phyloP scores from a whole-genome alignment of 2,888 invertebrate genomes.

The Nomada fucata region DNA sequence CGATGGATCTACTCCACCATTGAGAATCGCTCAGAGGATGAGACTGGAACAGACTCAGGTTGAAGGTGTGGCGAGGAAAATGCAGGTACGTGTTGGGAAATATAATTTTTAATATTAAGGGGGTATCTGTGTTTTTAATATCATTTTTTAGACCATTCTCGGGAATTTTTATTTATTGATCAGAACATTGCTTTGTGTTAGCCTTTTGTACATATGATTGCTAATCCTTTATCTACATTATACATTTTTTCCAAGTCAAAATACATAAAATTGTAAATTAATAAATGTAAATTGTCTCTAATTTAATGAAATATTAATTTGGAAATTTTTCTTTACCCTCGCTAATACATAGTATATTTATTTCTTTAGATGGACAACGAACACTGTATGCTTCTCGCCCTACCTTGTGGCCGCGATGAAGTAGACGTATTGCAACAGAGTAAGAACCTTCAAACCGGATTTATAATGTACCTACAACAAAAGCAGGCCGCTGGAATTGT shows the following conservation, averaged over 20 bases:
- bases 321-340: neutral
- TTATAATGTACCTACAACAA: constrained; percentile 97
- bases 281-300: no score
- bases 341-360: neutral
- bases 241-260: no score
- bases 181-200: no score
- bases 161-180: no score
- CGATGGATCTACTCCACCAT: constrained; percentile 93
- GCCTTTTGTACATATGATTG: no score
- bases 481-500: constrained; percentile 99
- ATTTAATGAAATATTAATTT: neutral
- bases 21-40: constrained; percentile 99
- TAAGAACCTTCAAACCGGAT: constrained; percentile 94
- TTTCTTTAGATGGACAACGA: constrained; percentile 93
- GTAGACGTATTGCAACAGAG: constrained; percentile 97
- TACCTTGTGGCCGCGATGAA: constrained; percentile 98
- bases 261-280: no score
- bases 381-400: constrained; percentile 97
- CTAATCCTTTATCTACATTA: no score
- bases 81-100: constrained; percentile 90
- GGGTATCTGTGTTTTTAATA: no score
- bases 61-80: constrained; percentile 97
- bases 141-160: no score
- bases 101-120: neutral
- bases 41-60: constrained; percentile 97